Evolutionary conservation across 2,113 vertebrate species (phyloP), one percentile per base, ranked within the genome.

Genomic region (Calidris pygmaea): DNA sequence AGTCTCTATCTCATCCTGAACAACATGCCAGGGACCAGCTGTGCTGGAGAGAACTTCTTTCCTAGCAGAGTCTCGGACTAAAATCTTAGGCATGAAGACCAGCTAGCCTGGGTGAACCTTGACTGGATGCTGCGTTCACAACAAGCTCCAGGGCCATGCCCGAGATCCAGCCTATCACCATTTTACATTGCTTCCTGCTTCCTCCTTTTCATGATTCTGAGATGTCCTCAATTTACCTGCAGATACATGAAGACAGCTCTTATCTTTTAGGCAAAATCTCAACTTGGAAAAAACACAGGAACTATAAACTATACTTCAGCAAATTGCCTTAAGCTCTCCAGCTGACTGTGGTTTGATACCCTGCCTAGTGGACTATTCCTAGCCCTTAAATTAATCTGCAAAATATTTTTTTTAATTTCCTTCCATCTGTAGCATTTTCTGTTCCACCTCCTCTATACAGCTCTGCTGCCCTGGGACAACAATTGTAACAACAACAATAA

Each of bases 191-290:
- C 77, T 89, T 89, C 85, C 76, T 87, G 24, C 59, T 96, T 93
- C 60, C 66, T 18, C 35, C 39, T 89, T 89, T 71, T 62, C 66
- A 19, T 37, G 41, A 9, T 73, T 82, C 68, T 81, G 67, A 88
- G 48, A 59, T 75, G 75, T 92, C 93, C 94, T 96, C 53, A 83
- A 84, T 96, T 95, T 96, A 95, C 95, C 94, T 94, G 77, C 63
- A 95, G 84, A 95, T 91, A 65, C 50, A 34, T 73, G 83, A 80
- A 90, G 65, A 93, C 84, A 89, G 18, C 17, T 92, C 95, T 97
- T 97, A 97, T 97, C 96, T 97, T 96, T 97, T 84, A 78, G 90
- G 66, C 76, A 85, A 89, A 90, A 91, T 58, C 45, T 95, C 58
- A 83, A 66, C 58, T 92, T 90, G 81, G 90, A 95, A 97, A 97